Evolutionary conservation across 2,888 invertebrate genomes (phyloP).

Genomic region (Cheilosia grossa): DNA sequence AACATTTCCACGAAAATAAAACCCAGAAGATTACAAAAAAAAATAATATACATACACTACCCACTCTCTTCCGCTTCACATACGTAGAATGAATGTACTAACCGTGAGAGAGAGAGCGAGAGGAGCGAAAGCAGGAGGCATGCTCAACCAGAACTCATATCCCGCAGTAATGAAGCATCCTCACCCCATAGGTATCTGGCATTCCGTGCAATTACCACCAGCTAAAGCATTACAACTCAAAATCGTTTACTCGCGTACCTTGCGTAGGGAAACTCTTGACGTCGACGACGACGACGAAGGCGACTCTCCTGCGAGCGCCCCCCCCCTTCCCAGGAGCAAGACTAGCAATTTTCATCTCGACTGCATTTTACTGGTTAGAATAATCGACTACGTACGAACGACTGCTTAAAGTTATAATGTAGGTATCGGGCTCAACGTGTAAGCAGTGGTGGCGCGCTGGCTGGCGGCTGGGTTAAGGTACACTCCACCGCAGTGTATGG

Average conservation of each 20-base stretch:
- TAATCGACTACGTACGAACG: slow-evolving; percentile 10
- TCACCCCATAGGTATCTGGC: not conserved
- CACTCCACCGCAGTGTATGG: not conserved
- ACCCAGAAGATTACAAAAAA: not conserved
- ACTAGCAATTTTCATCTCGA: slow-evolving; percentile 21
- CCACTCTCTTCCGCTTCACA: too few relatives aligned
- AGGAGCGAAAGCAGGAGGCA: not conserved
- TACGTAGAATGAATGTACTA: not conserved
- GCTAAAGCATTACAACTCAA: not conserved
- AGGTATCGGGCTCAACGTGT: not conserved
- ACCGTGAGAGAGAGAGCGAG: not conserved
- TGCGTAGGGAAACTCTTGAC: slow-evolving; percentile 7
- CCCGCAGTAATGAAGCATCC: not conserved
- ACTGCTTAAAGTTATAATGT: slow-evolving; percentile 8
- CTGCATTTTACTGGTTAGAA: slow-evolving; percentile 23
- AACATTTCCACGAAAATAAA: too few relatives aligned
- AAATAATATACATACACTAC: too few relatives aligned
- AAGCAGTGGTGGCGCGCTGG: not conserved
- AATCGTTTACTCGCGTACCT: slow-evolving; percentile 4
- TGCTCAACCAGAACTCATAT: slow-evolving; percentile 6
- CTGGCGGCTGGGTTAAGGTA: too few relatives aligned
- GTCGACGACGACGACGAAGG: too few relatives aligned
- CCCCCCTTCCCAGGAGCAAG: not conserved
- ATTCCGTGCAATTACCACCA: slow-evolving; percentile 9
- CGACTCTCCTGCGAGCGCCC: not conserved